Evolutionary conservation across 2,113 vertebrate species (phyloP), one percentile per base, ranked within the genome.

Genomic region (Hippopotamus amphibius): DNA sequence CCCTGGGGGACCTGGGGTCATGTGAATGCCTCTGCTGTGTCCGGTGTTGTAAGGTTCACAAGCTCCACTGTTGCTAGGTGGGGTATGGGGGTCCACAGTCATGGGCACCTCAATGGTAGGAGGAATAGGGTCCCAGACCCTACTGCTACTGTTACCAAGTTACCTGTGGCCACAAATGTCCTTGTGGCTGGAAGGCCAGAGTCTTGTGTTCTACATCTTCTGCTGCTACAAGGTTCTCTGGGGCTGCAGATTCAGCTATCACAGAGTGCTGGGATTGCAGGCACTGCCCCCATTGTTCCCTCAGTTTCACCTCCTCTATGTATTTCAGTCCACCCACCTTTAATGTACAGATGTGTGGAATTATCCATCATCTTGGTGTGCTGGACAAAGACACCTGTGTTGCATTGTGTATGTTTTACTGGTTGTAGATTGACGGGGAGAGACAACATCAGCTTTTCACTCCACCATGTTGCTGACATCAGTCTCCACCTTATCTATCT

Each of bases 191-290:
- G 9, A n/a, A 69, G n/a, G 68, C n/a, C 68, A 69, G 68, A 69
- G 68, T 69, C 19, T 69, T 69, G 17, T 37, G n/a, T 37, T 69
- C 68, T n/a, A 69, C 4, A 69, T 30, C 8, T 19, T 0, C 0
- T 37, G 37, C 37, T 37, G 37, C 37, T 37, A 37, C 9, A 8
- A 41, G n/a, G n/a, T 69, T 37, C 68, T 41, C 66, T 69, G 68
- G 19, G 68, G 9, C 68, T 69, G n/a, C n/a, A 37, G 68, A 9
- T 19, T 69, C n/a, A 37, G 17, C 68, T 37, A 11, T 69, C 68
- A 19, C n/a, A 69, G 68, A 69, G n/a, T 37, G 37, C 9, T 41
- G 21, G 9, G 22, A 41, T 21, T 69, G n/a, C 17, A 69, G 37
- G 9, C 19, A 37, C n/a, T 22, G 68, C 68, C 68, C 37, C 9